Conservation (phyloP, 2,888 invertebrate genomes). For the Gortyna flavago region DNA sequence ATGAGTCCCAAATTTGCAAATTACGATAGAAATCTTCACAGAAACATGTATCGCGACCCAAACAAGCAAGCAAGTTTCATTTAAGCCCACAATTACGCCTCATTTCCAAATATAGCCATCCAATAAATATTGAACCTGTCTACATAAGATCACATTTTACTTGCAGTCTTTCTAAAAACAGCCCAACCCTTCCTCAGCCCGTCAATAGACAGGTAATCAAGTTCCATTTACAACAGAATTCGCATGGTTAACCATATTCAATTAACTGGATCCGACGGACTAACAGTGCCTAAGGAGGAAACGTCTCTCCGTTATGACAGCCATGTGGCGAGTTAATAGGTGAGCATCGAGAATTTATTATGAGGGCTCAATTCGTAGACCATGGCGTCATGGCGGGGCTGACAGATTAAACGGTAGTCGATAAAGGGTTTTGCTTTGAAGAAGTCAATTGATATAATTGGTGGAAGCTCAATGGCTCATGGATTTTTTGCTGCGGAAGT, state of each 20-base stretch:
- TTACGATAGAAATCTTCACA: not conserved
- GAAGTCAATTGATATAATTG: slow-evolving; percentile 44
- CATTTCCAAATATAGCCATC: slow-evolving; percentile 34
- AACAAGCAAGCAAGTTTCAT: not conserved
- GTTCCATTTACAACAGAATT: slow-evolving; percentile 49
- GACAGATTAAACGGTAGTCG: slow-evolving; percentile 42
- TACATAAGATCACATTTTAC: slow-evolving; percentile 45
- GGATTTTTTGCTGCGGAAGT: not conserved
- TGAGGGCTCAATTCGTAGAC: slow-evolving; percentile 44
- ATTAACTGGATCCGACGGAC: slow-evolving; percentile 64
- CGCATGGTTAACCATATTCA: slow-evolving; percentile 72
- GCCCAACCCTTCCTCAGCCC: slow-evolving; percentile 24
- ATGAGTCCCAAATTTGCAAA: slow-evolving; percentile 18
- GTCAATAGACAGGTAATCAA: slow-evolving; percentile 59
- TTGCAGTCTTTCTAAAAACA: slow-evolving; percentile 44
- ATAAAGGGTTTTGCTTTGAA: slow-evolving; percentile 37
- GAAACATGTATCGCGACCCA: not conserved
- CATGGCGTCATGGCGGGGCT: not conserved
- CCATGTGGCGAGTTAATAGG: slow-evolving; percentile 41
- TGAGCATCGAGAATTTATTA: slow-evolving; percentile 51
- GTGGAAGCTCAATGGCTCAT: slow-evolving; percentile 8
- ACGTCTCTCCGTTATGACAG: slow-evolving; percentile 69
- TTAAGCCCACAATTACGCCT: slow-evolving; percentile 20
- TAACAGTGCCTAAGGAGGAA: slow-evolving; percentile 74
- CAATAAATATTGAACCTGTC: slow-evolving; percentile 35